Evolutionary conservation across 2,797 vertebrate genomes (phyloP).

Genomic region (Chelon auratus): DNA sequence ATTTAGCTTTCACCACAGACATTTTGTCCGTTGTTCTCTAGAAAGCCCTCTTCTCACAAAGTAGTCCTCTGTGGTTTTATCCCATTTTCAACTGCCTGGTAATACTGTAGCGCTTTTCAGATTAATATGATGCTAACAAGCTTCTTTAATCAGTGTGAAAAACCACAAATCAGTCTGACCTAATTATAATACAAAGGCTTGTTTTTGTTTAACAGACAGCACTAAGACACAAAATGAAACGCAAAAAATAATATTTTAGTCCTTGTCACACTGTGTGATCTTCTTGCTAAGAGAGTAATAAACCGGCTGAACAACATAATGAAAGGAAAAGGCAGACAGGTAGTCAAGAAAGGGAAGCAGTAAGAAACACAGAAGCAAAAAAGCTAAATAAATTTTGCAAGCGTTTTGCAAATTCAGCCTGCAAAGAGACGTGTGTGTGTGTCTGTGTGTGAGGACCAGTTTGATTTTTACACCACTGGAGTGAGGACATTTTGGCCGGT

Average conservation of each 20-base stretch:
- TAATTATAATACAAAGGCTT: conserved; percentile 54
- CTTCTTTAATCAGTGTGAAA: conserved; percentile 42
- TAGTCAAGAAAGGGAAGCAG: neutral
- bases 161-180: conserved; percentile 47
- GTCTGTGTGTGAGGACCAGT: conserved; percentile 15
- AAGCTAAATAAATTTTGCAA: conserved; percentile 38
- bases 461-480: no score
- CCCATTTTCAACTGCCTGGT: conserved; percentile 24
- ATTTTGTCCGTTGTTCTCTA: conserved; percentile 3
- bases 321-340: conserved; percentile 18
- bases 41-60: conserved; percentile 20
- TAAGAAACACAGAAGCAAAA: neutral
- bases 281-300: conserved; percentile 24
- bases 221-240: neutral
- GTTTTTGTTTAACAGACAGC: conserved; percentile 32
- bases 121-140: conserved; percentile 37
- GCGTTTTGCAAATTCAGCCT: conserved; percentile 30
- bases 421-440: conserved; percentile 12
- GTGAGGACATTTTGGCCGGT: no score
- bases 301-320: conserved; percentile 11
- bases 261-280: neutral
- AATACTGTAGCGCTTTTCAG: conserved; percentile 37
- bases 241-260: conserved; percentile 30
- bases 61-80: conserved; percentile 38
- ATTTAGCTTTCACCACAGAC: conserved; percentile 2